phyloP scores from a whole-genome alignment of 2,113 vertebrate genomes.

The Proterorhinus semilunaris region DNA sequence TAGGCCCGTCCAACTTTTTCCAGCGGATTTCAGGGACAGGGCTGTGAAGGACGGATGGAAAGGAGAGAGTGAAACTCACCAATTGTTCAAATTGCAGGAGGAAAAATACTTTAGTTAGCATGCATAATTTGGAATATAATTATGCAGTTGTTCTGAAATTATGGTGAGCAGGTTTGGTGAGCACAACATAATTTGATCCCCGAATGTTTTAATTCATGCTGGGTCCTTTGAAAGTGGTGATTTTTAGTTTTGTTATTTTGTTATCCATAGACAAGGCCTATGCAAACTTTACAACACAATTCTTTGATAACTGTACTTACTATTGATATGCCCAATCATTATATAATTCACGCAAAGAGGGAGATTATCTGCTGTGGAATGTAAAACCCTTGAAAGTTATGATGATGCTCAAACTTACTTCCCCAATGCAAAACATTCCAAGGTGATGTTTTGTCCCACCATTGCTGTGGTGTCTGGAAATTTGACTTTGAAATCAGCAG shows the following conservation, averaged over 20 bases:
- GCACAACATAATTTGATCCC: neutral
- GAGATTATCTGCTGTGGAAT: neutral
- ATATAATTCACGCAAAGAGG: too few species aligned
- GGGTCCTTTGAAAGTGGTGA: neutral
- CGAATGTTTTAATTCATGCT: neutral
- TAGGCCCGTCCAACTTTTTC: slow-evolving; percentile 83
- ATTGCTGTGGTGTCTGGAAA: slow-evolving; percentile 86
- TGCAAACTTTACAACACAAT: too few species aligned
- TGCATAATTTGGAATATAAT: neutral
- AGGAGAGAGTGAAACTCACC: neutral
- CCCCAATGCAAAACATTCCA: slow-evolving; percentile 97
- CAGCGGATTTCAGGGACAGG: slow-evolving; percentile 92
- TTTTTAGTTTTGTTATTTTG: too few species aligned
- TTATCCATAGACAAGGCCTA: too few species aligned
- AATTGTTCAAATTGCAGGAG: neutral
- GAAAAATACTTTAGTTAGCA: neutral
- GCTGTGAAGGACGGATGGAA: slow-evolving; percentile 66
- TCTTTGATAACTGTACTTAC: too few species aligned
- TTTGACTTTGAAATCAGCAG: slow-evolving; percentile 92
- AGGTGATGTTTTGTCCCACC: slow-evolving; percentile 89
- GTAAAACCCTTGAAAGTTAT: neutral
- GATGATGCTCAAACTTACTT: slow-evolving; percentile 84
- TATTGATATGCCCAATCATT: neutral
- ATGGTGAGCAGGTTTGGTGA: neutral
- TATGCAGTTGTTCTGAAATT: neutral